Conservation (phyloP, 2,797 vertebrate species). For the Lophotriccus pileatus region DNA sequence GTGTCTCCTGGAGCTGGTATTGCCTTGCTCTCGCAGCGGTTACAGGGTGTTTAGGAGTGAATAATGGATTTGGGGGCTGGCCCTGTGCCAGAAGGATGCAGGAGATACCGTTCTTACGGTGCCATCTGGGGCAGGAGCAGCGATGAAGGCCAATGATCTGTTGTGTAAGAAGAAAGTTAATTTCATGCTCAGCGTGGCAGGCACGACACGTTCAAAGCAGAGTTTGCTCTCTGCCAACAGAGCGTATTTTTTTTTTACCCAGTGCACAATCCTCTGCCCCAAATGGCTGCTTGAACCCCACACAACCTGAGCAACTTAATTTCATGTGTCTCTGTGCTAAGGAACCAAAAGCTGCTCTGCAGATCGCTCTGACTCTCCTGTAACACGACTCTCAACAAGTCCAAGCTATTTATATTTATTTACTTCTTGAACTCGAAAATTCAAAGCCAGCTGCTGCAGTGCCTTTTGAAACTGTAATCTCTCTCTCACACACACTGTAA, state of each 20-base stretch:
- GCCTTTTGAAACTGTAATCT: not conserved
- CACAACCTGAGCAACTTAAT: not conserved
- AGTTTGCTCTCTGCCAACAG: not conserved
- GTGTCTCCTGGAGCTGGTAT: not conserved
- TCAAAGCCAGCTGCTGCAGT: not conserved
- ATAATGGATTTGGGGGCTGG: not conserved
- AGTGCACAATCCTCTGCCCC: not conserved
- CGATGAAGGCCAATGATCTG: not conserved
- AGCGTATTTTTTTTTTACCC: not conserved
- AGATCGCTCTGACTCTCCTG: not conserved
- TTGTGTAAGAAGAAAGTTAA: not conserved
- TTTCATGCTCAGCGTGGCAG: not conserved
- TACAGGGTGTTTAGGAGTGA: not conserved
- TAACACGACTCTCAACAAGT: fast-evolving
- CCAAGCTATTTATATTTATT: not conserved
- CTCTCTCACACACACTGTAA: not conserved
- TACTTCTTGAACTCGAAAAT: not conserved
- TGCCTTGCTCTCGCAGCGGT: not conserved
- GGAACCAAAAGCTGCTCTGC: not conserved
- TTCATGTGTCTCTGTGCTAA: fast-evolving
- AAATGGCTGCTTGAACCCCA: not conserved
- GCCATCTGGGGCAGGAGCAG: not conserved
- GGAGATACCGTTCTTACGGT: not conserved
- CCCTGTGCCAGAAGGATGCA: not conserved
- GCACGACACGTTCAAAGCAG: not conserved